Base-by-base conservation (phyloP, 2,797 vertebrate species). In the Rallus crepitans region DNA sequence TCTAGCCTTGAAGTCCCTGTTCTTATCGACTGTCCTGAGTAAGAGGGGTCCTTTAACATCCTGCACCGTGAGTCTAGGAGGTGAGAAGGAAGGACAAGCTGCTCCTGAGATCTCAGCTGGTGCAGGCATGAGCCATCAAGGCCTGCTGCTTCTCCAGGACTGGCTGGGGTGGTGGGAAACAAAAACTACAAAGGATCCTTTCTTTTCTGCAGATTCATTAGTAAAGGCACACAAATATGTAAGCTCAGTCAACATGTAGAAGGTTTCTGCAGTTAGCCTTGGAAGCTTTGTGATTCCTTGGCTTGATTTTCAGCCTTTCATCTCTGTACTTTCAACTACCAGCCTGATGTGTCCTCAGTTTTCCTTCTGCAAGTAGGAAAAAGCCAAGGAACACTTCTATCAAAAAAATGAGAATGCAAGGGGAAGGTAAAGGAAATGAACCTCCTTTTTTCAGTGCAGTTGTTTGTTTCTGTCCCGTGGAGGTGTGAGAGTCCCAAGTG, bases 81-180 rank as follows among this genome's bases (percentile, higher is more conserved):
- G 7, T 56, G 31, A 77, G 31, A 73, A 73, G 30, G 30, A 52
- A 37, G 14, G 12, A 56, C 16, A 64, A 78, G 6, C 4, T 78
- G 5, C 27, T 61, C 7, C 37, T 31, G 57, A 57, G 47, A 53
- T 18, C 27, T 60, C 60, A 77, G n/a, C n/a, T 59, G 45, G 19
- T 24, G 1, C 20, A 86, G 81, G 23, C 16, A 50, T 0, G 0
- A 14, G 7, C 28, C 7, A 31, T 23, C 0, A 1, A 60, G 33
- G 7, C 47, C 84, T 76, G 18, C 23, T 75, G 23, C 65, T 64
- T 68, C 5, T 0, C 35, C 66, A 33, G 5, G 7, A 20, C 39
- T 53, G 47, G 21, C 35, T 89, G 33, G 47, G 12, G 13, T 50
- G 19, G 15, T n/a, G 82, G 28, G 13, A 57, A 64, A 52, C 39